Evolutionary conservation across 2,888 invertebrate genomes (phyloP).

Genomic region (Athrips mouffetella): DNA sequence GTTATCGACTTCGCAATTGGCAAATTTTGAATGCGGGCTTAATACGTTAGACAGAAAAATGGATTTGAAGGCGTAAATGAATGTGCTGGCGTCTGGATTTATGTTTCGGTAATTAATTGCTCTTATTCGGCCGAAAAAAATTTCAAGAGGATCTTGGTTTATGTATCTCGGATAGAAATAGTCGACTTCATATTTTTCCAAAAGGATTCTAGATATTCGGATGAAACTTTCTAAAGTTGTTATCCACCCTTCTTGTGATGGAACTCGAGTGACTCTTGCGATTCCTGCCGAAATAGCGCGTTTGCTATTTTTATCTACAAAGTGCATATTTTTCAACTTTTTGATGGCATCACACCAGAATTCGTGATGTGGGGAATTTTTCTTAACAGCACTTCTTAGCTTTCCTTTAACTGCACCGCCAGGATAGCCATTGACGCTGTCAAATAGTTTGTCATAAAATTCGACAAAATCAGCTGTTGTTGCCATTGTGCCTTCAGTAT

Average conservation of each 20-base stretch:
- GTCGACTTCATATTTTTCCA: slow-evolving; percentile 21
- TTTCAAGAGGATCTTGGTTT: slow-evolving; percentile 30
- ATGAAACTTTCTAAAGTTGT: slow-evolving; percentile 26
- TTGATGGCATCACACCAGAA: slow-evolving; percentile 10
- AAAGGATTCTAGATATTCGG: slow-evolving; percentile 23
- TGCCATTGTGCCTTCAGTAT: background rate
- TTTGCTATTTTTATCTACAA: background rate
- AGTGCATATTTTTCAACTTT: background rate
- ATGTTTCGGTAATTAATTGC: slow-evolving; percentile 27
- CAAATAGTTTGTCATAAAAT: background rate
- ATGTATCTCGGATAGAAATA: slow-evolving; percentile 25
- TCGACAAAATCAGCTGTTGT: background rate
- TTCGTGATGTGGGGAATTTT: slow-evolving; percentile 9
- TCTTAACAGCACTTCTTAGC: background rate
- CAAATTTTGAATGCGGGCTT: slow-evolving; percentile 18
- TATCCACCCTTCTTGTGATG: slow-evolving; percentile 20
- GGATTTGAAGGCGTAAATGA: slow-evolving; percentile 25
- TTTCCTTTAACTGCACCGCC: background rate
- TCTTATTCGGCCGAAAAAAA: slow-evolving; percentile 28
- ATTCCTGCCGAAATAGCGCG: background rate
- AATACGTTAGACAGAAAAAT: slow-evolving; percentile 23
- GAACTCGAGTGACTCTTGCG: background rate
- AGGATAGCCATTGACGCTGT: background rate
- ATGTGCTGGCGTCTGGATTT: slow-evolving; percentile 26
- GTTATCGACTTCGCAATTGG: background rate